A percentile compares a stretch with the other conserved stretches of the same genome.
Conservation (phyloP, 2,797 vertebrate species). For the Apodemus agrarius region DNA sequence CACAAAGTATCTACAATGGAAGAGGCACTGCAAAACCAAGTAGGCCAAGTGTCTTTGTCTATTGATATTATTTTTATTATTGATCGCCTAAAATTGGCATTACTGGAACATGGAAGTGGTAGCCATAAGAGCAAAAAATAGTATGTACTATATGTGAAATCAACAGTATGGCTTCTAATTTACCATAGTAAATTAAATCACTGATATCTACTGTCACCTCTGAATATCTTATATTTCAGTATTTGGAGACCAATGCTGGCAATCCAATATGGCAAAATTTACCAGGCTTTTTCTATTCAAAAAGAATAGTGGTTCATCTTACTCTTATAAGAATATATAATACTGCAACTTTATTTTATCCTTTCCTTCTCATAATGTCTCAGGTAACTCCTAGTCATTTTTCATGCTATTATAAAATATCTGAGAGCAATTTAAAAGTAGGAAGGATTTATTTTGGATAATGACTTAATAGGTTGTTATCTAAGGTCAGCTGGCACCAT, state of each 20-base stretch:
- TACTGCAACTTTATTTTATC: not conserved
- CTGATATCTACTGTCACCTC: not conserved
- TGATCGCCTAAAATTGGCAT: not conserved
- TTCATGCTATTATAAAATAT: not conserved
- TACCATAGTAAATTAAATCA: not conserved
- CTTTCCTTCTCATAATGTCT: not conserved
- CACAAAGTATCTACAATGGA: not conserved
- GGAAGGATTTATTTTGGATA: not conserved
- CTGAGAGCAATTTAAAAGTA: not conserved
- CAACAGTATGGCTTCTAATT: not conserved
- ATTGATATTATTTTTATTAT: not conserved
- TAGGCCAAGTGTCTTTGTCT: not conserved
- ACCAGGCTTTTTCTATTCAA: not conserved
- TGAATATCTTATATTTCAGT: not conserved
- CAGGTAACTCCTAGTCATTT: not conserved
- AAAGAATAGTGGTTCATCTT: not conserved
- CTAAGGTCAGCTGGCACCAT: not conserved
- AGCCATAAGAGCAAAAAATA: not conserved
- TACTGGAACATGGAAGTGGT: not conserved
- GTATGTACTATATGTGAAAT: not conserved
- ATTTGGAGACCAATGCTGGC: not conserved
- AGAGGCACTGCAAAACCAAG: not conserved
- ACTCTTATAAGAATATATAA: too few species aligned
- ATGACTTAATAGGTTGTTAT: not conserved
- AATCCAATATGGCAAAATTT: not conserved